Conservation (phyloP, 1,140 invertebrate genomes). For the Danaus melanippus region DNA sequence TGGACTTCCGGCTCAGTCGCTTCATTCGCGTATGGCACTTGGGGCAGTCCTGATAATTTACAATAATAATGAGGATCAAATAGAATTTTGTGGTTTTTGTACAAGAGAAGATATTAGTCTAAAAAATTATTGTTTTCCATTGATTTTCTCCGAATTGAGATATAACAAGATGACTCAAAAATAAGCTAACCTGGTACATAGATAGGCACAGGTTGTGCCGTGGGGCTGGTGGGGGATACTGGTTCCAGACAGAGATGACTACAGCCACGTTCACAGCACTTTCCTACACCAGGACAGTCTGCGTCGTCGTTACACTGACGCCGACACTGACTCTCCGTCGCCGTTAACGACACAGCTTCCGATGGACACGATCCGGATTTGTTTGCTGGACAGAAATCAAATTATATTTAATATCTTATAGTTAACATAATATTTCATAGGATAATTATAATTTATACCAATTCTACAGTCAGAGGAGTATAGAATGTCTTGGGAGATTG, state of each 20-base stretch:
- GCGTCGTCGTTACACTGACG: constrained; percentile 86
- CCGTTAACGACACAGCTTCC: constrained; percentile 46
- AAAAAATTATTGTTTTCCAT: too few species aligned
- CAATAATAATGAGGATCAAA: background rate
- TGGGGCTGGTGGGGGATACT: constrained; percentile 36
- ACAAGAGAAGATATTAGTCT: too few species aligned
- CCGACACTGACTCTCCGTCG: constrained; percentile 70
- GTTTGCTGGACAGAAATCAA: constrained; percentile 63
- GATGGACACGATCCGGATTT: constrained; percentile 85
- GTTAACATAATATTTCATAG: background rate
- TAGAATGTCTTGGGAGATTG: constrained; percentile 46
- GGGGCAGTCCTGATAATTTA: constrained; percentile 30
- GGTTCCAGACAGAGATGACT: constrained; percentile 80
- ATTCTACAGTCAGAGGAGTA: constrained; percentile 75
- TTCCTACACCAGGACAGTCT: constrained; percentile 82
- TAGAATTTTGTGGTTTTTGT: background rate
- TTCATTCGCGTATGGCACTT: constrained; percentile 30
- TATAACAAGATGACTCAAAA: too few species aligned
- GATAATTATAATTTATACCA: constrained; percentile 54
- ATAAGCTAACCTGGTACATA: too few species aligned
- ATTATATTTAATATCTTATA: background rate
- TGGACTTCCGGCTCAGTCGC: constrained; percentile 73
- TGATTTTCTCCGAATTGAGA: too few species aligned
- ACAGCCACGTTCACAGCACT: constrained; percentile 88
- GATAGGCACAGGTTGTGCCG: constrained; percentile 13